phyloP scores from a whole-genome alignment of 2,113 vertebrate species.

The Puffinus mauretanicus region DNA sequence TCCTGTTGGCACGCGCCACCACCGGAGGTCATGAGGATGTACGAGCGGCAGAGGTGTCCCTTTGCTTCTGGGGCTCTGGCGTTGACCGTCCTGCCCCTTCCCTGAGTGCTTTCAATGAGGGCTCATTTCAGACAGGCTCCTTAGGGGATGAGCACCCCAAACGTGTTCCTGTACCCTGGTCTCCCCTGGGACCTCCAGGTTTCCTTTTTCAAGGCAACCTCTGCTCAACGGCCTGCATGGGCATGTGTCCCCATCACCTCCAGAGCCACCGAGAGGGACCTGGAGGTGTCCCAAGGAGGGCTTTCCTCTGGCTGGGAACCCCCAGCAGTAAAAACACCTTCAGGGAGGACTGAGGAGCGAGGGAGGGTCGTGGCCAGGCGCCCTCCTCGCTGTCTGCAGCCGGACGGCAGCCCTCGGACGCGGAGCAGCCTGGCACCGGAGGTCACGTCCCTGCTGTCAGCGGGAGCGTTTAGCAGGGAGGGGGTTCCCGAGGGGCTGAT shows the following conservation, averaged over 20 bases:
- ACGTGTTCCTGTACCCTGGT: background rate
- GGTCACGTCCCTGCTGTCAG: fast-evolving
- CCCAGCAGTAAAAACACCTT: background rate
- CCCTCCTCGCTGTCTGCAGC: fast-evolving
- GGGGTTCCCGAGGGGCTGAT: background rate
- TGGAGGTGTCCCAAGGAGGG: background rate
- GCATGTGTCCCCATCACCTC: background rate
- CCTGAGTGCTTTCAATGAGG: background rate
- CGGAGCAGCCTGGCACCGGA: background rate
- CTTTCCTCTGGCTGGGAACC: background rate
- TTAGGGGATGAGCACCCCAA: background rate
- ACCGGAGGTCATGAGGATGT: background rate
- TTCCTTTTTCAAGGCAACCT: background rate
- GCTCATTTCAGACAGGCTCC: background rate
- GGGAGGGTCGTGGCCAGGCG: background rate
- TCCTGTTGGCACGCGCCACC: background rate
- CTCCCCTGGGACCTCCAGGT: background rate
- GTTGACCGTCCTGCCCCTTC: background rate
- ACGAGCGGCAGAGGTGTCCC: fast-evolving
- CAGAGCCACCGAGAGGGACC: background rate
- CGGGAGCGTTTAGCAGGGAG: background rate
- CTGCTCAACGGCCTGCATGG: background rate
- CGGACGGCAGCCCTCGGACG: background rate
- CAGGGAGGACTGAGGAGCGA: background rate
- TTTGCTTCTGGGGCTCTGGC: background rate